Conservation (phyloP, 2,797 vertebrate genomes). For the Chloroceryle amazona region DNA sequence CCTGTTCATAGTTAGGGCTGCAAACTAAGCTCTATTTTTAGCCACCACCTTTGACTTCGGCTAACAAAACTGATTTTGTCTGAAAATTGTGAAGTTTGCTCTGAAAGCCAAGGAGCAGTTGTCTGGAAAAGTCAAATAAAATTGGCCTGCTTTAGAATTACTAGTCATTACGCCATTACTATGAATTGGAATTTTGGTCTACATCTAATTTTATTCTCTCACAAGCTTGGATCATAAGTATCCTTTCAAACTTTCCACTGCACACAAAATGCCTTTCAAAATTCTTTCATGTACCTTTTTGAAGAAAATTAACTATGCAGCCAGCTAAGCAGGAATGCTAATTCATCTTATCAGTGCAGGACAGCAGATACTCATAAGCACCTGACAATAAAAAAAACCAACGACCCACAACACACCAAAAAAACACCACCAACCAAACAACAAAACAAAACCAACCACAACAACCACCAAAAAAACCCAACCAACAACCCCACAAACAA, state of each 20-base stretch:
- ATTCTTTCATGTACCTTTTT: not conserved
- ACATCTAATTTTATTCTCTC: not conserved
- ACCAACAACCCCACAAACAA: not conserved
- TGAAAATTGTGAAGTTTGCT: slow-evolving; percentile 35
- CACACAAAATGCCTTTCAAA: not conserved
- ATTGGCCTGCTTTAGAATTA: not conserved
- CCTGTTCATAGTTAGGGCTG: not conserved
- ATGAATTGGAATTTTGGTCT: not conserved
- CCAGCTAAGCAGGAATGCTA: not conserved
- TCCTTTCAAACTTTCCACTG: not conserved
- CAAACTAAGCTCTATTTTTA: slow-evolving; percentile 37
- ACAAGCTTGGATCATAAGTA: not conserved
- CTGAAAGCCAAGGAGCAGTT: slow-evolving; percentile 3
- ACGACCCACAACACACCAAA: too few relatives aligned
- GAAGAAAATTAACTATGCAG: not conserved
- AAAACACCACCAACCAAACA: not conserved
- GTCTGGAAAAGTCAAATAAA: slow-evolving; percentile 43
- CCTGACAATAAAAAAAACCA: not conserved
- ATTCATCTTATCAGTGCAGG: not conserved
- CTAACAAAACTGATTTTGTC: slow-evolving; percentile 30
- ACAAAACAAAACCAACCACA: too few relatives aligned
- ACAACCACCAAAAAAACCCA: too few relatives aligned
- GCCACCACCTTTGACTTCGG: not conserved
- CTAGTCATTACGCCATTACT: not conserved
- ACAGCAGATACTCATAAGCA: not conserved